Conservation (phyloP, 1,140 invertebrate genomes). For the Pogonus chalceus region DNA sequence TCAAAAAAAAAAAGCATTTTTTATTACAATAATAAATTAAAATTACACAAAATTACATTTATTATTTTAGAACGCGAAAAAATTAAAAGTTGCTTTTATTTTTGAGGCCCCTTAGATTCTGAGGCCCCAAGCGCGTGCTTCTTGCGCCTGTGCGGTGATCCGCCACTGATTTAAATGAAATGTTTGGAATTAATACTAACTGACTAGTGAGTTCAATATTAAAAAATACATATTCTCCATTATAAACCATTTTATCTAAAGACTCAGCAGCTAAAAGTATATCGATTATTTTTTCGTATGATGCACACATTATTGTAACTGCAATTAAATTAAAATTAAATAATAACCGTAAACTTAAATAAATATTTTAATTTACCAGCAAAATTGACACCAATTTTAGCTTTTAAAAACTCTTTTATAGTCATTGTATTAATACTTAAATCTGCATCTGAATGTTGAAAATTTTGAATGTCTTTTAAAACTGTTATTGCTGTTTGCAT, state of each 20-base stretch:
- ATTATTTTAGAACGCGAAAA: too few species aligned
- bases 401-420: slow-evolving; percentile 25
- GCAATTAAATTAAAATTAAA: slow-evolving; percentile 44
- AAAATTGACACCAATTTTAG: slow-evolving; percentile 33
- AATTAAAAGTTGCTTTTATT: too few species aligned
- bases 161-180: neutral
- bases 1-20: too few species aligned
- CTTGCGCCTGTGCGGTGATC: too few species aligned
- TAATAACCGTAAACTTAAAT: slow-evolving; percentile 13
- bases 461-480: neutral
- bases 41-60: too few species aligned
- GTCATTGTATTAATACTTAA: neutral
- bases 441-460: neutral
- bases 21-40: too few species aligned
- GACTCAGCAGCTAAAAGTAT: slow-evolving; percentile 83
- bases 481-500: slow-evolving; percentile 47
- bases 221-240: slow-evolving; percentile 94
- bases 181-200: neutral
- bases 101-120: too few species aligned
- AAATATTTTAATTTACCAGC: slow-evolving; percentile 25
- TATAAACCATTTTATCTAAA: slow-evolving; percentile 74
- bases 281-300: slow-evolving; percentile 72
- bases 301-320: slow-evolving; percentile 91
- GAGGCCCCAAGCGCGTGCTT: too few species aligned
- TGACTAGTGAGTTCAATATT: slow-evolving; percentile 70